Percentiles rank a stretch among this genome's conserved stretches.
phyloP scores from a whole-genome alignment of 2,113 vertebrate genomes.

The Paraplagusia blochii region DNA sequence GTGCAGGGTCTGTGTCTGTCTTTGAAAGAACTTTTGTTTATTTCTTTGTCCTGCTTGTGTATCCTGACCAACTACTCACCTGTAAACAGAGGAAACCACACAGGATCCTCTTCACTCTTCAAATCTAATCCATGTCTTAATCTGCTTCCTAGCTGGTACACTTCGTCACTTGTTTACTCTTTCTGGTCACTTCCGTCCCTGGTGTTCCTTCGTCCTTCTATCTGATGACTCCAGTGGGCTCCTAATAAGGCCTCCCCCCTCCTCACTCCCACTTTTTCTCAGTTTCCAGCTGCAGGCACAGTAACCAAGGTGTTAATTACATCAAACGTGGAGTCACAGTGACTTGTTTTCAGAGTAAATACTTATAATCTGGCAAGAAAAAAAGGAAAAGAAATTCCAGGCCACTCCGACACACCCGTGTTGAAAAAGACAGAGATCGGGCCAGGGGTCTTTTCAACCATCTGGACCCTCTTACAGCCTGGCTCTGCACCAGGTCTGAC shows the following conservation, averaged over 20 bases:
- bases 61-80: neutral
- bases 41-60: neutral
- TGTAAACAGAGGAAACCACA: neutral
- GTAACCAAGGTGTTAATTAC: slow-evolving; percentile 55
- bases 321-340: slow-evolving; percentile 37
- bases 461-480: slow-evolving; percentile 71
- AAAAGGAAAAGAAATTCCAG: slow-evolving; percentile 24
- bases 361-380: slow-evolving; percentile 52
- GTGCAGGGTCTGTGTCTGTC: neutral
- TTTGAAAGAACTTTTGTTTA: neutral
- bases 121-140: neutral
- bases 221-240: slow-evolving; percentile 49
- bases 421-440: slow-evolving; percentile 52
- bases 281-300: slow-evolving; percentile 36
- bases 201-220: slow-evolving; percentile 24
- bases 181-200: neutral
- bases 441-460: slow-evolving; percentile 52
- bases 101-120: neutral
- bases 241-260: slow-evolving; percentile 52
- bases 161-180: slow-evolving; percentile 43
- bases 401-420: slow-evolving; percentile 33
- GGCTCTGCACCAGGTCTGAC: slow-evolving; percentile 65
- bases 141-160: neutral
- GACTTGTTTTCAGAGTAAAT: slow-evolving; percentile 56
- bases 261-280: slow-evolving; percentile 25